Evolutionary conservation across 1,140 invertebrate genomes (phyloP), one percentile per base, ranked within the genome.

Genomic region (Oppia nitens): DNA sequence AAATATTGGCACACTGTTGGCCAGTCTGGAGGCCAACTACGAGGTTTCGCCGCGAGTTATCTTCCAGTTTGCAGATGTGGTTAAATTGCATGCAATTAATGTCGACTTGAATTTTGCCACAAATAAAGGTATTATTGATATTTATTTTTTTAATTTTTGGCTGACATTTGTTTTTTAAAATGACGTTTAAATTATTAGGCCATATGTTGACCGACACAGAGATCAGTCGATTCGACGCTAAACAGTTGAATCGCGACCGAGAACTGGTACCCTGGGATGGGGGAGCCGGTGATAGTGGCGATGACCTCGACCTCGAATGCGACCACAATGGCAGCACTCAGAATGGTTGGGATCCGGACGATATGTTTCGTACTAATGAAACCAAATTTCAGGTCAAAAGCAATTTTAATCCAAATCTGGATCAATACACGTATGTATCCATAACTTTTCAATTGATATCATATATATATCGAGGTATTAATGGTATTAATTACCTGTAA

Each of bases 341-440:
- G 74, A 93, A 93, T 77, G 91, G 91, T 59, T 95, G 91, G 91
- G 87, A 91, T 77, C 82, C 82, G 0, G 81, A 86, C 70, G 90
- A 95, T 62, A 95, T 95, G 91, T 95, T 95, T 73, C 76, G 81
- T 53, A 88, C 83, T 69, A 94, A 95, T 74, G 87, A 90, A 71
- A 81, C 85, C 73, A 73, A 83, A 55, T 93, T 91, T 71, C 87
- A 88, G 58, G 85, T 94, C 11, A 81, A 81, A 64, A 85, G 86
- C 60, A 86, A 84, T 4, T 94, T 87, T 71, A 86, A 90, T 70
- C 81, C 87, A 62, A 83, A 81, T 50, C 73, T 94, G 60, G 75
- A 78, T 20, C 85, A 85, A 25, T 95, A 95, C 66, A 95, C 91
- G 70, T 68, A 60, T 64, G 26, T 51, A 27, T 9, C 2, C n/a